These are phyloP conservation scores for Entomobrya proxima DNA, from an alignment of 2,888 invertebrate genomes.

Conservation along the genomic window DNA sequence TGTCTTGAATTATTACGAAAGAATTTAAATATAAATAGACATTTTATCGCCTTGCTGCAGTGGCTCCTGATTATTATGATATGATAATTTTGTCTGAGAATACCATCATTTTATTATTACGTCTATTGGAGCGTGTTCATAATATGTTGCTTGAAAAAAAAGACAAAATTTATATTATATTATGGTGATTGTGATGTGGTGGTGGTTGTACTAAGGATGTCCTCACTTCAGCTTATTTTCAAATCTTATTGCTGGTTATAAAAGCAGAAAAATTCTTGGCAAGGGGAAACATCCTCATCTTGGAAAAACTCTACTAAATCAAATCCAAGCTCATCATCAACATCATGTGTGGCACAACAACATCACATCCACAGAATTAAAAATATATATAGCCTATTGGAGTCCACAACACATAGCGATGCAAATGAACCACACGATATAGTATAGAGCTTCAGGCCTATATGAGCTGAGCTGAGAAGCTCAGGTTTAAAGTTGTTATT, in stretches of 20 bases:
- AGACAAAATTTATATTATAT: background rate
- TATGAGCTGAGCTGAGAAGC: background rate
- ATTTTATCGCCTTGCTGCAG: background rate
- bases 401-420: too few relatives aligned
- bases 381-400: too few relatives aligned
- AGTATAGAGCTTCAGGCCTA: too few relatives aligned
- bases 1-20: background rate
- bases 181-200: background rate
- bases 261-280: conserved; percentile 21
- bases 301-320: background rate
- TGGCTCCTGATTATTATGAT: background rate
- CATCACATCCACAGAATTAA: background rate
- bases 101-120: background rate
- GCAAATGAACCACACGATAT: too few relatives aligned
- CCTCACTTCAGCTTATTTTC: background rate
- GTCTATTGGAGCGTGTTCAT: background rate
- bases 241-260: background rate
- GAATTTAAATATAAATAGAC: background rate
- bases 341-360: background rate
- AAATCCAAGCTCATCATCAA: background rate
- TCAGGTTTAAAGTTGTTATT: background rate
- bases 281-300: conserved; percentile 7
- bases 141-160: background rate
- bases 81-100: conserved; percentile 1
- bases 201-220: background rate